Base-by-base conservation (phyloP, 2,888 invertebrate genomes). In the Colostygia pectinataria region DNA sequence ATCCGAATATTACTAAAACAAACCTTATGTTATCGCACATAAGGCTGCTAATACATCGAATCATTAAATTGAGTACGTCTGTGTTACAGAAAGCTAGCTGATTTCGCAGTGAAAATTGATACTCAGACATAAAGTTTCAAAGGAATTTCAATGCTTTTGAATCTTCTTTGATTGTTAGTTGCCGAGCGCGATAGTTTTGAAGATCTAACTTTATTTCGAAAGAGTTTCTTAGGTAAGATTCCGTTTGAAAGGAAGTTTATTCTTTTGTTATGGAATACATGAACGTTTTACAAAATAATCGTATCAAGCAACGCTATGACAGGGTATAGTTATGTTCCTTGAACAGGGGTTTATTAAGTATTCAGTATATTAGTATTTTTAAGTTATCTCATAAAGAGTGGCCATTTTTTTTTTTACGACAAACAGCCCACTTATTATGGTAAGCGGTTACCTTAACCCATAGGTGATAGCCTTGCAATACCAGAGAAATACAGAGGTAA, bases 101-200 rank as follows among this genome's bases (percentile, higher is more conserved):
- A 50, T 50, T 57, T 48, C 23, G 36, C 47, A 47, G 46, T 33
- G 55, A 38, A 55, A 53, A 53, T 53, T 55, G 57, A 53, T 57
- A 50, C 45, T 28, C 37, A 13, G 49, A 51, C n/a, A 57, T 47
- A 49, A 54, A 55, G 42, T 57, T 52, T 34, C 14, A 23, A 36
- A 32, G 24, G 14, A 51, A 38, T 38, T 37, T 37, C 23, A 45
- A 49, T 38, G 40, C 31, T 20, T 45, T 49, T 36, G 13, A 13
- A 32, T 10, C 36, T 43, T 9, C 4, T n/a, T n/a, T 12, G 28
- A 34, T 33, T 18, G 33, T 33, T 33, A 12, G 24, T 8, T 8
- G 2, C 4, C 20, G 13, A 33, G 20, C 18, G 39, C 9, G n/a
- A 33, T 20, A 40, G 9, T 31, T 29, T 18, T 12, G 28, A 18